Evolutionary conservation across 2,888 invertebrate species (phyloP).

Genomic region (Troides aeacus): DNA sequence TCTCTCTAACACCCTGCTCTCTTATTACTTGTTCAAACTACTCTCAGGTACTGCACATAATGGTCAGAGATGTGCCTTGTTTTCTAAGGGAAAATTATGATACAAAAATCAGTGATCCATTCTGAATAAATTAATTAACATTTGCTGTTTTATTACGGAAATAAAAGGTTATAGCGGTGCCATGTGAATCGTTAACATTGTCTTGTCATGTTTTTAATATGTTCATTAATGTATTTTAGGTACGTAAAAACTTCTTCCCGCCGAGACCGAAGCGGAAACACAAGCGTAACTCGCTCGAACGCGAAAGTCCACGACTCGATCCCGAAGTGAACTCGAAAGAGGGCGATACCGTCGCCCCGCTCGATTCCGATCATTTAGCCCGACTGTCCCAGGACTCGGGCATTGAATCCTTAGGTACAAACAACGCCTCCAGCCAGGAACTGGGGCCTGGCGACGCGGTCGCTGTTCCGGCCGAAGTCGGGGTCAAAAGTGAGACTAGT

Average conservation of each 20-base stretch:
- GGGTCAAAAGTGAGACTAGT: conserved; percentile 30
- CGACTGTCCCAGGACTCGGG: conserved; percentile 62
- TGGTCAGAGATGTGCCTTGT: too few relatives aligned
- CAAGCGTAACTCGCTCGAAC: conserved; percentile 41
- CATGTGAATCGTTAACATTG: too few relatives aligned
- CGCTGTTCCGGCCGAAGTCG: conserved; percentile 29
- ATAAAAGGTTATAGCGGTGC: too few relatives aligned
- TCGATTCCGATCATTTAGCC: conserved; percentile 30
- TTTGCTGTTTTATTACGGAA: too few relatives aligned
- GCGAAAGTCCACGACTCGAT: conserved; percentile 28
- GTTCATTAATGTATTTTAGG: conserved; percentile 65
- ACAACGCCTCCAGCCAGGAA: conserved; percentile 53
- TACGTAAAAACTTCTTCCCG: conserved; percentile 84
- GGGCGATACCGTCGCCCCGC: conserved; percentile 1
- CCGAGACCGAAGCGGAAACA: conserved; percentile 80
- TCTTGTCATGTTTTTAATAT: background rate
- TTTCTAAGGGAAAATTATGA: too few relatives aligned
- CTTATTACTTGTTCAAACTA: too few relatives aligned
- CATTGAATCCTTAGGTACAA: conserved; percentile 47
- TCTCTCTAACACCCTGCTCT: too few relatives aligned
- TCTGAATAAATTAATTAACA: too few relatives aligned
- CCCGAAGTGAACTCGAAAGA: conserved; percentile 11
- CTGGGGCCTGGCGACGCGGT: conserved; percentile 29
- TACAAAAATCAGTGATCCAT: too few relatives aligned
- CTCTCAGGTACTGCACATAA: too few relatives aligned